Conservation (phyloP, 37 sponge, comb jelly and placozoan species). For the Diacarnus erythraeanus region DNA sequence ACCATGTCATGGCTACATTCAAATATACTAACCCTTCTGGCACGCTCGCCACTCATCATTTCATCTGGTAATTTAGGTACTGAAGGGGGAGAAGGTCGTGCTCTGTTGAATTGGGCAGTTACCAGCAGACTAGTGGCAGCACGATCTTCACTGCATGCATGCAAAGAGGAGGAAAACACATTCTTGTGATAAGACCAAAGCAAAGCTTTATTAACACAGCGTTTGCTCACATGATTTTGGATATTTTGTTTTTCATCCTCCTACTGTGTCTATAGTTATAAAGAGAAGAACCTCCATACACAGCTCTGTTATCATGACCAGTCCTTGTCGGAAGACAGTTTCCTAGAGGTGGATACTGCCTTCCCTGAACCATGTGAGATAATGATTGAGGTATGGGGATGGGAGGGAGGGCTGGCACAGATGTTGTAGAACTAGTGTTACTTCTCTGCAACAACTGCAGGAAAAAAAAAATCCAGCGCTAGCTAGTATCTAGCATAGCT, state of each 20-base stretch:
- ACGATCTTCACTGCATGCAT: slow-evolving; percentile 62
- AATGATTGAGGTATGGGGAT: neutral
- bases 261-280: neutral
- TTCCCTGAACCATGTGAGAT: neutral
- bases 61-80: slow-evolving; percentile 67
- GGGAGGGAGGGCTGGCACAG: neutral
- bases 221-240: slow-evolving; percentile 7
- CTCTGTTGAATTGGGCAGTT: slow-evolving; percentile 63
- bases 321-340: neutral
- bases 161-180: neutral
- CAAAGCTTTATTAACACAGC: neutral
- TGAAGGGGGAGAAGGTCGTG: slow-evolving; percentile 2
- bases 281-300: slow-evolving; percentile 1
- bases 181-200: neutral
- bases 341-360: neutral
- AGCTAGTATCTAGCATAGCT: neutral
- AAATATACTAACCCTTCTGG: slow-evolving; percentile 43
- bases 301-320: neutral
- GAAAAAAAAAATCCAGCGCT: neutral
- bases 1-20: no score
- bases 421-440: neutral
- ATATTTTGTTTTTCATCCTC: neutral
- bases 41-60: slow-evolving; percentile 88
- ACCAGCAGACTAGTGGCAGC: slow-evolving; percentile 46
- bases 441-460: neutral